Percentiles rank a stretch among this genome's conserved stretches.
Conservation (phyloP, 1,140 invertebrate species). For the Lepidurus packardi region DNA sequence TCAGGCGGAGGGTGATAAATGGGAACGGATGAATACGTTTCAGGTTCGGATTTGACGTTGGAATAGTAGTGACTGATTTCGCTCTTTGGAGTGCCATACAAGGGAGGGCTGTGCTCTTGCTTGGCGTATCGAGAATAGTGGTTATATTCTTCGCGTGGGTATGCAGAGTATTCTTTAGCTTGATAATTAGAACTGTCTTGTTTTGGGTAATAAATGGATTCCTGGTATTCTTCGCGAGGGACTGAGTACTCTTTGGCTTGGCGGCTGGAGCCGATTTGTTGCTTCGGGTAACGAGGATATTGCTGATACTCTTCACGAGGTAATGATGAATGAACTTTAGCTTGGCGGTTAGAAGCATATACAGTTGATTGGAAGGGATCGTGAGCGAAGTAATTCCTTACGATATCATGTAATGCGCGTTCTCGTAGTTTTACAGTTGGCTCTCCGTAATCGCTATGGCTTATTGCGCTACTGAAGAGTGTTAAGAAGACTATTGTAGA, state of each 20-base stretch:
- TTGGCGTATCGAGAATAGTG: neutral
- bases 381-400: slow-evolving; percentile 27
- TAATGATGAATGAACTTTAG: neutral
- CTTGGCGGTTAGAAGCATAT: neutral
- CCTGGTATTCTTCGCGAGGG: neutral
- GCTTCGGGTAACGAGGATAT: neutral
- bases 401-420: slow-evolving; percentile 19
- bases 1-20: neutral
- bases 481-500: neutral
- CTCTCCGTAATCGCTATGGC: neutral
- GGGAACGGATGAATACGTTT: neutral
- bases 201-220: neutral
- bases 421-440: neutral
- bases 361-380: slow-evolving; percentile 15
- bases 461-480: neutral
- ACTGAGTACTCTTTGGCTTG: neutral
- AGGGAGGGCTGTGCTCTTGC: neutral
- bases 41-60: neutral
- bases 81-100: neutral
- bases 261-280: neutral
- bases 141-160: neutral
- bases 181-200: neutral
- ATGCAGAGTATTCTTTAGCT: neutral
- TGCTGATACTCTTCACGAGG: neutral
- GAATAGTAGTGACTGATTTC: neutral